Evolutionary conservation across 2,113 vertebrate genomes (phyloP), one percentile per base, ranked within the genome.

Genomic region (Phrynosoma platyrhinos): DNA sequence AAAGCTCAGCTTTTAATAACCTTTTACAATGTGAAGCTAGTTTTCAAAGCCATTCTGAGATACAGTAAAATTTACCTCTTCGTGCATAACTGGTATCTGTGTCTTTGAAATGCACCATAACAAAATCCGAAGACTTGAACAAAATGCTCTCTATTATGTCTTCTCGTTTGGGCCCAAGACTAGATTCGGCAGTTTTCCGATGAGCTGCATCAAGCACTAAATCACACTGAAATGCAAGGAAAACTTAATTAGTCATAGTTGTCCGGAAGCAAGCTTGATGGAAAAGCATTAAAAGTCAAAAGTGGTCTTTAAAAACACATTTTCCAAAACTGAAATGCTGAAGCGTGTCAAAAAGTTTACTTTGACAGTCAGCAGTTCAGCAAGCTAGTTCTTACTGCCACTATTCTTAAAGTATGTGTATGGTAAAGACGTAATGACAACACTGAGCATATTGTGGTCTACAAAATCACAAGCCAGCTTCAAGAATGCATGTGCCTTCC

Each of bases 181-280:
- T 97, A 47, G 96, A 97, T 93, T 99, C 99, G 69, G 97, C 96
- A 93, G 96, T 98, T 95, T 98, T 99, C 92, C 97, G 97, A 97
- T 99, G 98, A 94, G 98, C 98, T 91, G 98, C 98, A 95, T 99
- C 99, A 87, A 99, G 97, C 94, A 99, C 99, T 95, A 99, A 96
- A 95, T 99, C 98, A 93, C 98, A 99, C 99, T 99, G 91, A 91
- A 36, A 94, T 8, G 68, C 80, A 85, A 93, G 27, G 30, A 66
- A 84, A 75, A 62, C 75, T 88, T 53, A 2, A 79, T 55, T n/a
- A 9, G 40, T 9, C 30, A 80, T 9, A 23, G 52, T 13, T 55
- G 27, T 74, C 71, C 25, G 69, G 47, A 21, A 53, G n/a, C 23
- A 12, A 64, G 58, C 1, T 21, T 52, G 58, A 82, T 23, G 23